Evolutionary conservation across 2,888 invertebrate species (phyloP), one percentile per base, ranked within the genome.

Genomic region (Steromphala cineraria): DNA sequence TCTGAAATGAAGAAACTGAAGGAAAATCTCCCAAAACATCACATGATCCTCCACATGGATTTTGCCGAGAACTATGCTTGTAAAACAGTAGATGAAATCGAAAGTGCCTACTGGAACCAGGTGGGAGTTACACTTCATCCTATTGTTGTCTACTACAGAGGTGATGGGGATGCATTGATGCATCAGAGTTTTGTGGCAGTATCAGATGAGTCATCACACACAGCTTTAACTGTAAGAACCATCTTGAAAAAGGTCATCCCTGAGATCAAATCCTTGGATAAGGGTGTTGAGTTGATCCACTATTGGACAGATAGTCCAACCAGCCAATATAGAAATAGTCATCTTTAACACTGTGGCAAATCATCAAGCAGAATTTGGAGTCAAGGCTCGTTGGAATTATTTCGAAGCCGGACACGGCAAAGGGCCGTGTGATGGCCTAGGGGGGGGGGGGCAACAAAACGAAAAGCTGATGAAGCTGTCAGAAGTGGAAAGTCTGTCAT

Each of bases 61-160:
- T 85, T 86, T 56, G 80, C 83, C 2, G 84, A 87, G 80, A 87
- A 84, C 24, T 86, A 83, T 78, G 75, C n/a, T 13, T 85, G 83
- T 67, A 81, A 81, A 28, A 15, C 76, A 8, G 53, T 80, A 13
- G 77, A 87, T 10, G 82, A 82, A 53, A 77, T 86, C 3, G 82
- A 84, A 76, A 62, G 79, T 52, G 85, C 85, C 15, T 83, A 86
- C 75, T 86, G 79, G 76, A 81, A 81, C 80, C 75, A 75, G 52
- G 80, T 75, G 31, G 75, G 52, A 36, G 78, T 79, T 10, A 82
- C 80, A 1, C 55, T 81, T 21, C 81, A 83, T 46, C 80, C 80
- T 36, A 17, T 77, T 13, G 71, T 71, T 28, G n/a, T 17, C 19
- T 71, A 71, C 40, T 71, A 71, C 4, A 40, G 31, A 24, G 21